Conservation (phyloP, 2,113 vertebrate genomes). For the Ranitomeya variabilis region DNA sequence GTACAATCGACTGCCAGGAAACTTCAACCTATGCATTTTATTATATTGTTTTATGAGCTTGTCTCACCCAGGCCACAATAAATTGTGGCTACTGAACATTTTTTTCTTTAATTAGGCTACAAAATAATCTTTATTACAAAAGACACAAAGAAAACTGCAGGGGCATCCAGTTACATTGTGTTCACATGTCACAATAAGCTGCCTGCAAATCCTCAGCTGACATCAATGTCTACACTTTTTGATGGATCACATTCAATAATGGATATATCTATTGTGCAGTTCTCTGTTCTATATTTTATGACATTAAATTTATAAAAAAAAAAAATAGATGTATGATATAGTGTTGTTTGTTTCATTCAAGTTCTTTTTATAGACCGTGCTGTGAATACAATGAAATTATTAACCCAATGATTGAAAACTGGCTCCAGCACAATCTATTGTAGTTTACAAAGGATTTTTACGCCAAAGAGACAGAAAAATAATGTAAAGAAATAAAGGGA, state of each 20-base stretch:
- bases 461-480: not conserved
- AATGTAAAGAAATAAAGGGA: not conserved
- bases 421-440: not conserved
- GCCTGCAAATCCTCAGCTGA: slow-evolving; percentile 10
- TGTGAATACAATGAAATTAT: not conserved
- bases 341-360: not conserved
- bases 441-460: not conserved
- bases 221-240: slow-evolving; percentile 3
- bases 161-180: slow-evolving; percentile 11
- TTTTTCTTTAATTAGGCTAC: slow-evolving; percentile 58
- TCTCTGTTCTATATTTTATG: not conserved
- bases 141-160: slow-evolving; percentile 22
- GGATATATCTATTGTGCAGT: not conserved
- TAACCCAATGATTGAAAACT: not conserved
- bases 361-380: not conserved
- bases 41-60: slow-evolving; percentile 42
- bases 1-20: slow-evolving; percentile 61
- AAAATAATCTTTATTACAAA: slow-evolving; percentile 37
- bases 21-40: slow-evolving; percentile 59
- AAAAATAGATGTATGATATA: not conserved
- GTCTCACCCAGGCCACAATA: slow-evolving; percentile 63
- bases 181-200: slow-evolving; percentile 27
- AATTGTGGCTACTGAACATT: slow-evolving; percentile 63
- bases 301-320: not conserved
- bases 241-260: slow-evolving; percentile 3